phyloP scores from a whole-genome alignment of 2,888 invertebrate genomes.

The Drosophila atripex region DNA sequence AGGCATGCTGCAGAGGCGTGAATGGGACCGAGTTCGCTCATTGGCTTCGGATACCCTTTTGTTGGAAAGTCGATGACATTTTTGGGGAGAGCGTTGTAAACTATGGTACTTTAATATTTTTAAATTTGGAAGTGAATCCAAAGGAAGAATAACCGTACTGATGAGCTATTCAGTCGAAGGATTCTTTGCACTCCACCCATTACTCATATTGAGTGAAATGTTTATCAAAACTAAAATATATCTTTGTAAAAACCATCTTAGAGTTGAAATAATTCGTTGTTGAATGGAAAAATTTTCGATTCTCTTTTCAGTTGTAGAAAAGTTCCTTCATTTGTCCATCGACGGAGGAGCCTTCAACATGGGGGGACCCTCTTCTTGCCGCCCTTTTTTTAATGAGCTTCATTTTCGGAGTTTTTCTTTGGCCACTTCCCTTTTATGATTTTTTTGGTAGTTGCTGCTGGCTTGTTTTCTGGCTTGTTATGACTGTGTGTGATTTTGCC shows the following conservation, averaged over 20 bases:
- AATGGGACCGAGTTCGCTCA: slow-evolving; percentile 12
- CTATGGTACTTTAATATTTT: too few relatives aligned
- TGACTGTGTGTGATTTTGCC: slow-evolving; percentile 67
- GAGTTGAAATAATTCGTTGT: slow-evolving; percentile 8
- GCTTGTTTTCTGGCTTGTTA: slow-evolving; percentile 64
- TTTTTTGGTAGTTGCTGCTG: slow-evolving; percentile 34
- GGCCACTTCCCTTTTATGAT: slow-evolving; percentile 23
- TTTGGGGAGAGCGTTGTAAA: neutral
- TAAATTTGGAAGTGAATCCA: too few relatives aligned
- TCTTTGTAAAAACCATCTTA: neutral
- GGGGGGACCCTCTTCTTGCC: slow-evolving; percentile 29
- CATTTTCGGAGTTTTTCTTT: slow-evolving; percentile 29
- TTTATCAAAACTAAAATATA: too few relatives aligned
- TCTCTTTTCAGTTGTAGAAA: slow-evolving; percentile 18
- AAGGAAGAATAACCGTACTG: too few relatives aligned
- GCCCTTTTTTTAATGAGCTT: slow-evolving; percentile 68
- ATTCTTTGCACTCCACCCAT: too few relatives aligned
- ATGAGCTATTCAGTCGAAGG: too few relatives aligned
- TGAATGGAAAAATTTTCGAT: neutral
- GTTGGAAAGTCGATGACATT: slow-evolving; percentile 2
- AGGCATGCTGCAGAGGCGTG: slow-evolving; percentile 34
- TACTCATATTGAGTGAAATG: too few relatives aligned
- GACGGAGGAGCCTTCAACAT: slow-evolving; percentile 29
- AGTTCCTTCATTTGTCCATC: slow-evolving; percentile 39
- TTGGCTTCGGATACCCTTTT: slow-evolving; percentile 32